Evolutionary conservation across 2,888 invertebrate species (phyloP).

Genomic region (Clivina fossor): DNA sequence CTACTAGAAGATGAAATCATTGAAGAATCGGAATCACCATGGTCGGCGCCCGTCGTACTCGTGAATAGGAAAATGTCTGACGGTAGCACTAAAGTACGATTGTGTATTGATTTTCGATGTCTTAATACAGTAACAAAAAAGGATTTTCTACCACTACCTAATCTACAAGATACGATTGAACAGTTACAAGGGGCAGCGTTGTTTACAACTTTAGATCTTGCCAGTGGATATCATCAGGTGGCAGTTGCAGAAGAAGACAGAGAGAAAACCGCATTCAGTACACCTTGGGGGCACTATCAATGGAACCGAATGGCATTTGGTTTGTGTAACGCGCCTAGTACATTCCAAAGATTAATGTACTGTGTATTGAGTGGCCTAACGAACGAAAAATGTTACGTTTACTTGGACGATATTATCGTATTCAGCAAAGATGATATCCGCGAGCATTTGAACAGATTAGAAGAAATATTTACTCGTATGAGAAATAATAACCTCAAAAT

Average conservation of each 20-base stretch:
- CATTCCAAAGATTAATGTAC: constrained; percentile 45
- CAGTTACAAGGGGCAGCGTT: constrained; percentile 39
- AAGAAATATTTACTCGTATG: constrained; percentile 14
- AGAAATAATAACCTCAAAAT: constrained; percentile 30
- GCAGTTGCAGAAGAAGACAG: constrained; percentile 33
- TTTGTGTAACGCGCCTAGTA: constrained; percentile 43
- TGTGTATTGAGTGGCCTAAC: constrained; percentile 40
- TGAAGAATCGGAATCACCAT: constrained; percentile 43
- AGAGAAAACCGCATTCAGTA: constrained; percentile 40
- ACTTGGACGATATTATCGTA: constrained; percentile 38
- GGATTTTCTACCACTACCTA: constrained; percentile 37
- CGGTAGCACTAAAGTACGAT: constrained; percentile 33
- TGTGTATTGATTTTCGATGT: constrained; percentile 38
- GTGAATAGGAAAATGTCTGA: constrained; percentile 43
- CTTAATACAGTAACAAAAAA: constrained; percentile 35
- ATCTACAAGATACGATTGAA: constrained; percentile 42
- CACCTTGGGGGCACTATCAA: constrained; percentile 38
- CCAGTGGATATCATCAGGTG: constrained; percentile 43
- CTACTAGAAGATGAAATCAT: constrained; percentile 40
- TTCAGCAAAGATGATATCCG: constrained; percentile 15
- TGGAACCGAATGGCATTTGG: constrained; percentile 43
- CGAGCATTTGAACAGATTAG: constrained; percentile 20
- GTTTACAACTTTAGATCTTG: constrained; percentile 42
- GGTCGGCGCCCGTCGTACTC: constrained; percentile 45
- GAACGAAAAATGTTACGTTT: constrained; percentile 33